phyloP scores from a whole-genome alignment of 2,113 vertebrate genomes.

The Promerops cafer region DNA sequence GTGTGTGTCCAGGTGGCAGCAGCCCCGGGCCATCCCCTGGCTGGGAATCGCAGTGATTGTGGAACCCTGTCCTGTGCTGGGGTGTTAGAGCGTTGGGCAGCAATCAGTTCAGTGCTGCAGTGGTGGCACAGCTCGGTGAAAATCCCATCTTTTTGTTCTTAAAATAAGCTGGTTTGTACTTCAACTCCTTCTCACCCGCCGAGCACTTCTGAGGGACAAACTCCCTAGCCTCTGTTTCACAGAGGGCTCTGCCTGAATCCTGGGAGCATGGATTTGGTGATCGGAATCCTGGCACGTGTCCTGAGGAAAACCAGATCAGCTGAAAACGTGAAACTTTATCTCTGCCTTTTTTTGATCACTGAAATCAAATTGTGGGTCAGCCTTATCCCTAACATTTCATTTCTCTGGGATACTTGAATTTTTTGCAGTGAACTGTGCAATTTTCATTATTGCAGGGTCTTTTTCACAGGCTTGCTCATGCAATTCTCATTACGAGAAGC shows the following conservation, averaged over 20 bases:
- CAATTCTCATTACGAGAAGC: neutral
- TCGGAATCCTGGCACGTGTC: rapidly evolving
- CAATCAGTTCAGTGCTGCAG: rapidly evolving
- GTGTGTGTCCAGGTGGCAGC: neutral
- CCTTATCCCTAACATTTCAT: neutral
- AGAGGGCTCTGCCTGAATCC: neutral
- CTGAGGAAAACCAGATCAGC: neutral
- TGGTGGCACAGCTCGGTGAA: too few relatives aligned
- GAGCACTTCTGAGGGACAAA: too few relatives aligned
- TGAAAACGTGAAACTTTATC: neutral
- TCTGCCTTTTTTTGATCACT: neutral
- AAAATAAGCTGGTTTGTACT: neutral
- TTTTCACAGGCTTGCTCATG: neutral
- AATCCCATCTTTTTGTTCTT: rapidly evolving
- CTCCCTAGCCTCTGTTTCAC: neutral
- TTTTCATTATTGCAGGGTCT: neutral
- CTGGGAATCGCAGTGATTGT: rapidly evolving
- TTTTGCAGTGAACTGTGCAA: neutral
- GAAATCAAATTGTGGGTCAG: neutral
- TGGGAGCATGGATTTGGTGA: too few relatives aligned
- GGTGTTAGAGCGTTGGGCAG: too few relatives aligned
- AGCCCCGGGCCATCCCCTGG: too few relatives aligned
- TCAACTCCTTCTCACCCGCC: neutral
- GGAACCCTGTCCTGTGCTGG: too few relatives aligned
- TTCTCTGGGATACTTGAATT: neutral